Base-by-base conservation (phyloP, 2,888 invertebrate species). In the Trissolcus brochymenae region DNA sequence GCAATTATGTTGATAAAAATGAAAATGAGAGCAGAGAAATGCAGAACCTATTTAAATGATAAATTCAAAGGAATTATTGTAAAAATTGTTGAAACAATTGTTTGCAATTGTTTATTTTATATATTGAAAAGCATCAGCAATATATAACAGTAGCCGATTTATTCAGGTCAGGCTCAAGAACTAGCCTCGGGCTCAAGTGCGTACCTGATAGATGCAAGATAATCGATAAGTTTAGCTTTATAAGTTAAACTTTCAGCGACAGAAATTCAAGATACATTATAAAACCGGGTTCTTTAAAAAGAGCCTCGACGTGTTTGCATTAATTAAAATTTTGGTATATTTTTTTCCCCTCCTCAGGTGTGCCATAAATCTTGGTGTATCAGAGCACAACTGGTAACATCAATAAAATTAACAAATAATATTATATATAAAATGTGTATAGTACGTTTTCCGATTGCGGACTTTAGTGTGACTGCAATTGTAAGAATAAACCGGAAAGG, bases 151-250 rank as follows among this genome's bases (percentile, higher is more conserved):
- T 65, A 73, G 65, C 60, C 73, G 73, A 73, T 72, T 65, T 72
- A 72, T 73, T 66, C 66, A 73, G 72, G 72, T 65, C 65, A 72
- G 53, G 46, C 60, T 60, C 73, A 66, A 66, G 60, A 62, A 66
- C 60, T 60, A 29, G 73, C 66, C 73, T 65, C 60, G 60, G 60
- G 73, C 73, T 55, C 41, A 7, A 55, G 50, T 60, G 73, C 65
- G 73, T 60, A 73, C 65, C 73, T 60, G 65, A 73, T 73, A 73
- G 66, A 73, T 73, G 35, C 43, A 35, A 73, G 65, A 73, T 73
- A 73, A 73, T 65, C 66, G 73, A 73, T 73, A 73, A 73, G 54
- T 66, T 72, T 66, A 55, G 29, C 43, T 41, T 73, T 66, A 60
- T 59, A 43, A 57, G 53, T 50, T 62, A 51, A 56, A 70, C 56